A percentile compares a stretch with the other conserved stretches of the same genome.
Conservation (phyloP, 2,888 invertebrate species). For the Drosophila stalkeri region DNA sequence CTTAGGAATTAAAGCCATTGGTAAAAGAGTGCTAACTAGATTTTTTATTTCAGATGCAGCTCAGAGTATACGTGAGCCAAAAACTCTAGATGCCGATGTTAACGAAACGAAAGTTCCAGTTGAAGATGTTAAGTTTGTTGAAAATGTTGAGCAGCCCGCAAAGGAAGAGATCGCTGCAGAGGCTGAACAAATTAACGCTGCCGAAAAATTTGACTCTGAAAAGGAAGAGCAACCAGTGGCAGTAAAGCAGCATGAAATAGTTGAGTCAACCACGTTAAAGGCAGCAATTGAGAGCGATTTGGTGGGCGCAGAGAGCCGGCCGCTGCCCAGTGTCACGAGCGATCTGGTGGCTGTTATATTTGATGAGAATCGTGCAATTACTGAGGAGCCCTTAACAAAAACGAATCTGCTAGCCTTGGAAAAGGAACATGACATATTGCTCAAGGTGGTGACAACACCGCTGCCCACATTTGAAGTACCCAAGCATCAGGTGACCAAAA, state of each 20-base stretch:
- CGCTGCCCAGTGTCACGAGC: slow-evolving; percentile 56
- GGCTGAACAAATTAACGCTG: background rate
- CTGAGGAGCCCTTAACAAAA: slow-evolving; percentile 63
- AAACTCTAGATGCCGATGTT: slow-evolving; percentile 41
- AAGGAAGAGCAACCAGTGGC: background rate
- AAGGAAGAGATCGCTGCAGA: background rate
- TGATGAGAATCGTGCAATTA: slow-evolving; percentile 58
- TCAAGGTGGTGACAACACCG: slow-evolving; percentile 29
- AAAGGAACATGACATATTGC: slow-evolving; percentile 51
- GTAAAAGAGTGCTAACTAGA: background rate
- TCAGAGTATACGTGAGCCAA: slow-evolving; percentile 57
- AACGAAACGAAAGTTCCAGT: background rate
- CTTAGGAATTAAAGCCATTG: background rate
- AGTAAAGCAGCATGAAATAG: background rate
- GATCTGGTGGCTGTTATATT: slow-evolving; percentile 55
- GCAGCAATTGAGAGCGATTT: slow-evolving; percentile 23
- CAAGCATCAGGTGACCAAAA: slow-evolving; percentile 72
- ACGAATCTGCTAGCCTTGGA: slow-evolving; percentile 60
- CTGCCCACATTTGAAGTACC: slow-evolving; percentile 49
- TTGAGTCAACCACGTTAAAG: slow-evolving; percentile 1
- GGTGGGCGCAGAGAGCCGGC: slow-evolving; percentile 25
- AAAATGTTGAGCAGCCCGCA: background rate
- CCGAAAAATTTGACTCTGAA: background rate
- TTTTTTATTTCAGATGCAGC: slow-evolving; percentile 23
- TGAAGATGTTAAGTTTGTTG: background rate